Conservation (phyloP, 2,888 invertebrate genomes). For the Coelinius sp. region DNA sequence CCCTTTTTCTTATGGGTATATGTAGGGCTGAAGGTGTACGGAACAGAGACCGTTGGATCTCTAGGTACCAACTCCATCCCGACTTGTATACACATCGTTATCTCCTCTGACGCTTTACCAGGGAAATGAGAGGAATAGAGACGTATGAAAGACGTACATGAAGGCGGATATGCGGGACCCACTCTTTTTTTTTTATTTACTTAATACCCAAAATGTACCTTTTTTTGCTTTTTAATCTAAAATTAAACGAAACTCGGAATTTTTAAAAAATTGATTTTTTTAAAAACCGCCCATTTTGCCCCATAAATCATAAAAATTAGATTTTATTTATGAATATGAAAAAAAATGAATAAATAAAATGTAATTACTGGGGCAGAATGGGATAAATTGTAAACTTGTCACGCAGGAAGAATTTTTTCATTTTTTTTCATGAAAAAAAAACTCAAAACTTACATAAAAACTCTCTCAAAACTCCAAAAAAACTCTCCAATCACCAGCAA, state of each 20-base stretch:
- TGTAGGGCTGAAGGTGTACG: not conserved
- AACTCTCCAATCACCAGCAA: not conserved
- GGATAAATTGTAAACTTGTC: too few relatives aligned
- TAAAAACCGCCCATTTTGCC: too few relatives aligned
- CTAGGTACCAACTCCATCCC: constrained; percentile 13
- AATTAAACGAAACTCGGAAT: too few relatives aligned
- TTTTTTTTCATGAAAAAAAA: not conserved
- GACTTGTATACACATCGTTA: constrained; percentile 55
- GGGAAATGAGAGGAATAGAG: constrained; percentile 34
- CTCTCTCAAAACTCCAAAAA: not conserved
- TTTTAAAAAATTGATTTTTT: too few relatives aligned
- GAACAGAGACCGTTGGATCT: not conserved
- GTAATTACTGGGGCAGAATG: too few relatives aligned
- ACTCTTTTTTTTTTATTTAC: not conserved
- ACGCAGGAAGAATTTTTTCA: too few relatives aligned
- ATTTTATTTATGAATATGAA: too few relatives aligned
- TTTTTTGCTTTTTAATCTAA: too few relatives aligned
- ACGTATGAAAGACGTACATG: constrained; percentile 15
- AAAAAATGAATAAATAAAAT: too few relatives aligned
- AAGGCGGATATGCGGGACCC: not conserved
- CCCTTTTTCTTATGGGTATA: constrained; percentile 18
- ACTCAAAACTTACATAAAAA: not conserved
- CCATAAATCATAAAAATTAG: too few relatives aligned
- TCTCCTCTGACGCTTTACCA: constrained; percentile 44
- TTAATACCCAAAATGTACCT: not conserved